Percentiles rank a stretch among this genome's conserved stretches.
Evolutionary conservation across 2,888 invertebrate genomes (phyloP).

Genomic region (Eupithecia pulchellata): DNA sequence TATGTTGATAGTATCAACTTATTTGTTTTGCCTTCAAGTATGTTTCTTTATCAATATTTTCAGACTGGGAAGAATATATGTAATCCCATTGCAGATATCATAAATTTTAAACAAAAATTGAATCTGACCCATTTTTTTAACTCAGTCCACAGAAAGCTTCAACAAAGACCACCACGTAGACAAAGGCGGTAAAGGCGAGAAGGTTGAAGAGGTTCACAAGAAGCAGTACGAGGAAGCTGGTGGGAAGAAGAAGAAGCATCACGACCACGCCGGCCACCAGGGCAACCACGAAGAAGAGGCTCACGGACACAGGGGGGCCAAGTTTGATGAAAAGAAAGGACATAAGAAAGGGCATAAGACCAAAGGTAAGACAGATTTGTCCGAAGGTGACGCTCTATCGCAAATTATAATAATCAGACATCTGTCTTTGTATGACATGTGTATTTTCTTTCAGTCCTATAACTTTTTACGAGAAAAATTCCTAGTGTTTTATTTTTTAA

Average conservation of each 20-base stretch:
- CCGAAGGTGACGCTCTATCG: background rate
- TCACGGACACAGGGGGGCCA: conserved; percentile 88
- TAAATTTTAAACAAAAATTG: background rate
- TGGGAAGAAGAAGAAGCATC: conserved; percentile 87
- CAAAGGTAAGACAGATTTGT: conserved; percentile 76
- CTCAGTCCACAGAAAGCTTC: conserved; percentile 84
- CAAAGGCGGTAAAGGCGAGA: conserved; percentile 85
- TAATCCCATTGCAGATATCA: background rate
- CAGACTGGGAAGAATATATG: too few species aligned
- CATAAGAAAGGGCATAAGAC: conserved; percentile 92
- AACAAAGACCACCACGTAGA: conserved; percentile 85
- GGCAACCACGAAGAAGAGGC: conserved; percentile 88
- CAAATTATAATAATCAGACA: background rate
- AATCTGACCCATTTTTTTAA: background rate
- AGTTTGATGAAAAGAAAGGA: conserved; percentile 90
- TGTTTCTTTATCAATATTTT: background rate
- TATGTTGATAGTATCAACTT: too few species aligned
- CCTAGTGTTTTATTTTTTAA: too few species aligned
- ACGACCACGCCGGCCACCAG: conserved; percentile 87
- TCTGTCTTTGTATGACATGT: background rate
- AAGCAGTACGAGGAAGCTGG: conserved; percentile 87
- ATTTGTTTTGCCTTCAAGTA: background rate
- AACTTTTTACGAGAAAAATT: background rate
- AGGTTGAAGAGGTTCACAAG: conserved; percentile 85
- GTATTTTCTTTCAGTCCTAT: too few species aligned